Evolutionary conservation across 1,140 invertebrate genomes (phyloP).

Genomic region (Eueides isabella): DNA sequence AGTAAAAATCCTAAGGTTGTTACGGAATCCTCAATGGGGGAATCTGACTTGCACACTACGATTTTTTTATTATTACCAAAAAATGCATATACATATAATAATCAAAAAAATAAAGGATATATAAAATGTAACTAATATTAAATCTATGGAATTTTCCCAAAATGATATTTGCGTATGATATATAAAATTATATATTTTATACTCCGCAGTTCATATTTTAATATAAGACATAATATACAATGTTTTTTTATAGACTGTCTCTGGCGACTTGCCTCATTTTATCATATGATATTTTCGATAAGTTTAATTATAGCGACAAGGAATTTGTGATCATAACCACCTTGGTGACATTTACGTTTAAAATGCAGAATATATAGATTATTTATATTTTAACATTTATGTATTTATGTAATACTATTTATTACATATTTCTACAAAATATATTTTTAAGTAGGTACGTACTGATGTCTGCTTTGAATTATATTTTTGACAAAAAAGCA

Average conservation of each 20-base stretch:
- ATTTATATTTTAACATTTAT: slow-evolving; percentile 22
- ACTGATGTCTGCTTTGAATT: not conserved
- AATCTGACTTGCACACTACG: too few relatives aligned
- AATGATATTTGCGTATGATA: not conserved
- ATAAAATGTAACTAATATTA: too few relatives aligned
- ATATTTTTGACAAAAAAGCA: not conserved
- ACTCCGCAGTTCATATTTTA: not conserved
- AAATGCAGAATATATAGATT: slow-evolving; percentile 22
- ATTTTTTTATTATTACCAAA: too few relatives aligned
- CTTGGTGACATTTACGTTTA: slow-evolving; percentile 33
- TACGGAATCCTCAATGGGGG: too few relatives aligned
- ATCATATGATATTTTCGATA: slow-evolving; percentile 49
- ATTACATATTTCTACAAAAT: not conserved
- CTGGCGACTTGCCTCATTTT: slow-evolving; percentile 14
- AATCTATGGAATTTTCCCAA: too few relatives aligned
- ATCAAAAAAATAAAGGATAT: too few relatives aligned
- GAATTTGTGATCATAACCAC: slow-evolving; percentile 42
- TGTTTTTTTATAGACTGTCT: slow-evolving; percentile 6
- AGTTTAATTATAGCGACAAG: slow-evolving; percentile 49
- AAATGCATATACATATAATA: too few relatives aligned
- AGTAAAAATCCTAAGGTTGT: too few relatives aligned
- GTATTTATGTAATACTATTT: not conserved
- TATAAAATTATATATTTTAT: not conserved
- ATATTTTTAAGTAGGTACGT: not conserved
- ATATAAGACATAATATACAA: slow-evolving; percentile 3